Evolutionary conservation across 2,113 vertebrate genomes (phyloP), one percentile per base, ranked within the genome.

Genomic region (Meriones unguiculatus): DNA sequence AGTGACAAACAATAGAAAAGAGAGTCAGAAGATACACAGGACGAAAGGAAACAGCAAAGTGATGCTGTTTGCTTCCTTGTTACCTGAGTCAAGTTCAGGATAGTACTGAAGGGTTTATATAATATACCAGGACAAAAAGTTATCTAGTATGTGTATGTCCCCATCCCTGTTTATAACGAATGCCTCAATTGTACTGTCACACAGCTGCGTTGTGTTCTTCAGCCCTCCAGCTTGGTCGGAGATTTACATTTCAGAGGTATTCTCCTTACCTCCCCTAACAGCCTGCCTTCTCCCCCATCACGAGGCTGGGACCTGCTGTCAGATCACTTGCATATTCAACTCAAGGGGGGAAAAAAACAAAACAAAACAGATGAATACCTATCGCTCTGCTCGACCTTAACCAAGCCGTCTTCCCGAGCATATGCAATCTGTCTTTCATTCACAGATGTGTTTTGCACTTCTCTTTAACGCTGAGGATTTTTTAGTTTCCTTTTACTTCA

Each of bases 391-490:
- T 97, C 97, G 87, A 90, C 90, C 89, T 96, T 84, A 97, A 81
- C 0, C 0, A 67, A 97, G 91, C 97, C 89, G 84, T 95, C 87
- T 87, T 98, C 96, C 87, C 9, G 81, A 96, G 95, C 0, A 2
- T 41, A 78, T 38, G 38, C 95, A 98, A 96, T 98, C 97, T 98
- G 98, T 98, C 97, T 98, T 98, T 97, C 98, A 98, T 98, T 98
- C 97, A 90, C 97, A 96, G 50, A 95, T 87, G 28, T 24, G 32
- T 96, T 97, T 97, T 98, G 95, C 94, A 96, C 95, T 98, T 98
- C 97, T 97, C 90, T 97, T 97, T 98, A 97, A 95, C 86, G 84
- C 30, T 0, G 94, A 0, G 13, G 93, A 96, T 93, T 98, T 98
- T 93, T 90, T 67, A 88, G 93, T 92, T 97, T 92, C 89, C 30